Evolutionary conservation across 2,113 vertebrate species (phyloP), one percentile per base, ranked within the genome.

Genomic region (Aspidoscelis tigris): DNA sequence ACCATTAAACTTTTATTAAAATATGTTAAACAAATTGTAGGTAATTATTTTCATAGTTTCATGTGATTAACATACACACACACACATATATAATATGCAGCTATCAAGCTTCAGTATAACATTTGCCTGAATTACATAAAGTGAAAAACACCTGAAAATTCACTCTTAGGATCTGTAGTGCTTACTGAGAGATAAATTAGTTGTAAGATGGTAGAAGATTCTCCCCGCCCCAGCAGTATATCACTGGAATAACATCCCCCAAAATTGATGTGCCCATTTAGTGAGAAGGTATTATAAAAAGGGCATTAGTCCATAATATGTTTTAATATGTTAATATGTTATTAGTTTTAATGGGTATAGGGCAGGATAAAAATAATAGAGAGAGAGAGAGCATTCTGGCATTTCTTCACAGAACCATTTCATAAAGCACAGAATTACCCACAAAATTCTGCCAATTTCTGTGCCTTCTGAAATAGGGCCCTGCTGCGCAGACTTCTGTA

Each of bases 31-130:
- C 20, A 84, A 76, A n/a, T 82, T 70, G 18, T 14, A 79, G 66
- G 22, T 75, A 76, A 87, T 72, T 85, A 72, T 84, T 66, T 47
- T 85, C 71, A 77, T 80, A 87, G 72, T 3, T 2, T 58, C 26
- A 39, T 68, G 44, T 82, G 58, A 58, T 33, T 33, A 53, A 11
- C 8, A 50, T 50, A 50, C 47, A 50, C 8, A 50, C 47, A 50
- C 47, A 50, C 8, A 50, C 5, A 50, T 2, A 9, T 1, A 72
- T n/a, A 18, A 84, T 33, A 61, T 61, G 43, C 3, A 58, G 12
- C 14, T 58, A 5, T 6, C 24, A 85, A 44, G 7, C 24, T 72
- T 65, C 18, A 39, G 10, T 66, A 74, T 18, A 11, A 26, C 41
- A 18, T 14, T 41, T 5, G 47, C 41, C 18, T 73, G n/a, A 3